Base-by-base conservation (phyloP, 2,113 vertebrate species). In the Ranitomeya imitator region DNA sequence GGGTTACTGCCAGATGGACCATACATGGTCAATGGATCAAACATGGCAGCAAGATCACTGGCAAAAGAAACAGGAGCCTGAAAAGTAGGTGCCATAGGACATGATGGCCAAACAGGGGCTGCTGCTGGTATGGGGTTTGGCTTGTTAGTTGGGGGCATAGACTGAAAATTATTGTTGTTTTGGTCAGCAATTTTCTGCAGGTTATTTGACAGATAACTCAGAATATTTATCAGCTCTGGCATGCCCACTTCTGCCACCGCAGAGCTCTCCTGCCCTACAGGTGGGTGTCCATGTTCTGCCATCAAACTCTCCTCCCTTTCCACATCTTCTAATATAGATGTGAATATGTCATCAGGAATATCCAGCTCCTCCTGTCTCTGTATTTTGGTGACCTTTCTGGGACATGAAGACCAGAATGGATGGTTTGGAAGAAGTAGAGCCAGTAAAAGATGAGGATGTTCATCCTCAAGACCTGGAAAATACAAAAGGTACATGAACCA, bases 341-440 rank as follows among this genome's bases (percentile, higher is more conserved):
- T 19, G 16, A 88, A 84, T 37, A 88, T 84, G n/a, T 88, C 81
- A 78, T 84, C 87, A n/a, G 87, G 81, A 19, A 88, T 52, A 45
- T 84, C 87, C 16, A 84, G 6, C 2, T 55, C 81, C 10, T 83
- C 73, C n/a, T 76, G 37, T 63, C 1, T 84, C 0, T 79, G 59
- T 16, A 69, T 69, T 19, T 76, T 84, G 13, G 0, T 19, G 4
- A 18, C 31, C 13, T 59, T 88, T 67, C 52, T 84, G 0, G 87
- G 80, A 21, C 21, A 76, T 65, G 86, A 74, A 74, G 80, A 79
- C 82, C 73, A 89, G 13, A 52, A 85, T 23, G 81, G 73, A 69
- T 89, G 79, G 31, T 90, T 92, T 67, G 93, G 93, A 55, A 94
- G 90, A 87, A 94, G 87, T 59, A 93, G 85, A 2, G 84, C 90